A percentile compares a stretch with the other conserved stretches of the same genome.
phyloP scores from a whole-genome alignment of 2,113 vertebrate genomes.

The Percina caprodes region DNA sequence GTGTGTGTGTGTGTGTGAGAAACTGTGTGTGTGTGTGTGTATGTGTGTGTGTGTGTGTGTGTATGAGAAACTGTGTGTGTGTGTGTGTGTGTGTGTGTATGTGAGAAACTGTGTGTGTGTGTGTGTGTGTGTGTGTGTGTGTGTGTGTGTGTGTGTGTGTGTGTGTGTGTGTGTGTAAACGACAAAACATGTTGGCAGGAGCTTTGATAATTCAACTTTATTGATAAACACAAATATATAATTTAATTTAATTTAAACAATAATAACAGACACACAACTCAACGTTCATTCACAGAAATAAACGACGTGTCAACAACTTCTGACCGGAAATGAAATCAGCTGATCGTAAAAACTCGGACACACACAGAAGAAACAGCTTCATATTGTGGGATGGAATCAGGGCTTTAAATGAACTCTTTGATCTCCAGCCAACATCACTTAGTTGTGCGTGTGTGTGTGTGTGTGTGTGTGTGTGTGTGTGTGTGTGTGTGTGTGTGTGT shows the following conservation, averaged over 20 bases:
- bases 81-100: too few relatives aligned
- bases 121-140: neutral
- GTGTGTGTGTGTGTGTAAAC: neutral
- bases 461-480: too few relatives aligned
- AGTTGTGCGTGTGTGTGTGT: too few relatives aligned
- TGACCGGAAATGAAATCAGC: neutral
- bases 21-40: too few relatives aligned
- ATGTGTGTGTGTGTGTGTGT: too few relatives aligned
- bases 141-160: neutral
- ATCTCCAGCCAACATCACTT: too few relatives aligned
- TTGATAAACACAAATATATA: neutral
- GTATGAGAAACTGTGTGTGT: too few relatives aligned
- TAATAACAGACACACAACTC: neutral
- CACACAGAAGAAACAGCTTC: neutral
- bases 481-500: too few relatives aligned
- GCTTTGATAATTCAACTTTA: constrained; percentile 32
- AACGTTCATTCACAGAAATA: neutral
- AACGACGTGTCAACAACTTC: neutral
- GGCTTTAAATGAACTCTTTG: too few relatives aligned
- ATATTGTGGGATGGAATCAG: neutral
- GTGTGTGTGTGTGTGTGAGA: too few relatives aligned
- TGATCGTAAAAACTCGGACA: too few relatives aligned
- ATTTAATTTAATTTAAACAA: neutral
- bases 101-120: too few relatives aligned
- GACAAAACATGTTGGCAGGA: neutral